Evolutionary conservation across 2,113 vertebrate genomes (phyloP).

Genomic region (Irena cyanogastra): DNA sequence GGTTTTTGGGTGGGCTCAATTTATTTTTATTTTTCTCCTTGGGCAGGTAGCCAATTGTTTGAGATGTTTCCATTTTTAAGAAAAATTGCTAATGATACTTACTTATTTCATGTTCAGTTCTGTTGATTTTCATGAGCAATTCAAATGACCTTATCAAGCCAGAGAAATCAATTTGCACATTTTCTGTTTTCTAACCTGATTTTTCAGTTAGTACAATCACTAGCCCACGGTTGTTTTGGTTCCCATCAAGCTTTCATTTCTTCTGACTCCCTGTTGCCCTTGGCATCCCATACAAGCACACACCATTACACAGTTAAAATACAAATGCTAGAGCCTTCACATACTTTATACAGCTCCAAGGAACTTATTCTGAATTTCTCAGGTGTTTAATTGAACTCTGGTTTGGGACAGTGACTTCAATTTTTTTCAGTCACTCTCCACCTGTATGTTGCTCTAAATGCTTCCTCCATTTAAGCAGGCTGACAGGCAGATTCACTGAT

Average conservation of each 20-base stretch:
- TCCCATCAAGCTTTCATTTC: neutral
- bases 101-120: neutral
- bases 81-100: neutral
- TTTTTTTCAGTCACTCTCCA: neutral
- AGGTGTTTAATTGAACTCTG: neutral
- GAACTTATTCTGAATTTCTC: neutral
- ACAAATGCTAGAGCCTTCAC: neutral
- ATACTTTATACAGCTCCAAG: neutral
- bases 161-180: neutral
- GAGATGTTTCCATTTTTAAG: neutral
- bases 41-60: neutral
- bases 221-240: neutral
- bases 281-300: neutral
- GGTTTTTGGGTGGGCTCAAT: fast-evolving
- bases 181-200: neutral
- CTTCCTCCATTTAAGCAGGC: neutral
- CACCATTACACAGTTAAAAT: neutral
- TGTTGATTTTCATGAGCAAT: neutral
- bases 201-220: neutral
- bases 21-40: neutral
- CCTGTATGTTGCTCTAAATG: neutral
- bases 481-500: neutral
- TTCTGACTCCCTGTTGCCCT: neutral
- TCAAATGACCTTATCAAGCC: neutral
- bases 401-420: neutral